Percentiles rank a stretch among this genome's conserved stretches.
These are phyloP conservation scores for Lycaena phlaeas DNA, from an alignment of 2,888 invertebrate species.

Conservation along the genomic window DNA sequence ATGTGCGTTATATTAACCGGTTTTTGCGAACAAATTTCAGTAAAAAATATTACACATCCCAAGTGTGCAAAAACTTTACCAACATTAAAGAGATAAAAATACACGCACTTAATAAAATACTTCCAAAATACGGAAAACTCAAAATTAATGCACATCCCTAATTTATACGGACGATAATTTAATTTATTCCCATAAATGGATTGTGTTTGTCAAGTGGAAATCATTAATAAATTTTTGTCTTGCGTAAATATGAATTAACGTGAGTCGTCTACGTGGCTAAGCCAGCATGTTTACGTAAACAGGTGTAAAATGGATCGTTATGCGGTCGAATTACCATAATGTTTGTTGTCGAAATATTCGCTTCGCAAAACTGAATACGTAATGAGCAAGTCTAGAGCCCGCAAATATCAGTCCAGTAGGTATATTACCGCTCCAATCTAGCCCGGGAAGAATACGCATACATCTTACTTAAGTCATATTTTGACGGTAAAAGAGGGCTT, in stretches of 20 bases:
- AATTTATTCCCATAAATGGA: constrained; percentile 3
- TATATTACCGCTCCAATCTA: not conserved
- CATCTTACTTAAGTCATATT: not conserved
- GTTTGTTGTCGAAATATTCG: constrained; percentile 67
- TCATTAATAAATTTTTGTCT: constrained; percentile 11
- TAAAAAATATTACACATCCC: too few species aligned
- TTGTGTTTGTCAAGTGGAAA: constrained; percentile 1
- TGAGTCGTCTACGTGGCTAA: constrained; percentile 49
- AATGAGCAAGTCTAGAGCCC: constrained; percentile 38
- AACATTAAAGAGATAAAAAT: too few species aligned
- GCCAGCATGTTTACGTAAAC: constrained; percentile 60
- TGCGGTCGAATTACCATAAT: constrained; percentile 62
- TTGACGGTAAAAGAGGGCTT: not conserved
- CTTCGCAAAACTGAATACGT: constrained; percentile 53
- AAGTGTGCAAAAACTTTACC: too few species aligned
- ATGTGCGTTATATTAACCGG: too few species aligned
- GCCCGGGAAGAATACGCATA: not conserved
- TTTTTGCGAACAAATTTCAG: too few species aligned
- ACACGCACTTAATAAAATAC: too few species aligned
- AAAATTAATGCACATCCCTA: too few species aligned
- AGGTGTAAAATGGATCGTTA: constrained; percentile 54
- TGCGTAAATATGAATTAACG: constrained; percentile 13
- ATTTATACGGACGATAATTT: not conserved
- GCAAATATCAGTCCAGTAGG: not conserved
- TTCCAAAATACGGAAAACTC: too few species aligned